phyloP scores from a whole-genome alignment of 2,888 invertebrate genomes.

The Cryptophagus acutangulus region DNA sequence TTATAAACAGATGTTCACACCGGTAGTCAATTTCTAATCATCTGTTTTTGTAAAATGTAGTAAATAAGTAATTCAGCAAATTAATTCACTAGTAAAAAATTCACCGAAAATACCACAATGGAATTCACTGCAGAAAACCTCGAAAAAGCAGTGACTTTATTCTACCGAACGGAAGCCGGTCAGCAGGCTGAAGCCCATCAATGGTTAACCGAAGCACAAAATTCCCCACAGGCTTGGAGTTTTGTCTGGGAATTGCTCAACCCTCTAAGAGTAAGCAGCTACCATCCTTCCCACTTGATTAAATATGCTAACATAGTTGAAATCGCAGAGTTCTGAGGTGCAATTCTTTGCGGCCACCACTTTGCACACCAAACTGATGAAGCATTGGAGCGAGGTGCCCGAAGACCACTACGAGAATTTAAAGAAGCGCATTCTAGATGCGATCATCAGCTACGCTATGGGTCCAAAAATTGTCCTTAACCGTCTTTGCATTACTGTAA shows the following conservation, averaged over 20 bases:
- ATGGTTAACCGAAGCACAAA: slow-evolving; percentile 81
- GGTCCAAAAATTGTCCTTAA: slow-evolving; percentile 84
- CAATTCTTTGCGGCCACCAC: slow-evolving; percentile 93
- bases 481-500: slow-evolving; percentile 82
- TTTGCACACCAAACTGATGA: slow-evolving; percentile 80
- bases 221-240: slow-evolving; percentile 85
- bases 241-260: slow-evolving; percentile 87
- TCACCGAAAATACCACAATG: no score
- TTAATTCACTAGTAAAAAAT: no score
- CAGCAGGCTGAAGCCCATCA: slow-evolving; percentile 76
- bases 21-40: no score
- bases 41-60: no score
- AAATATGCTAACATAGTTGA: not conserved
- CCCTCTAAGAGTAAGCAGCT: slow-evolving; percentile 64
- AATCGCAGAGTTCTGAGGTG: slow-evolving; percentile 72
- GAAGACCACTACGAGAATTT: slow-evolving; percentile 71
- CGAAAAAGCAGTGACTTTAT: slow-evolving; percentile 64
- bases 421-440: slow-evolving; percentile 71
- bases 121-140: slow-evolving; percentile 62
- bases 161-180: slow-evolving; percentile 57
- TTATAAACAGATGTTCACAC: no score
- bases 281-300: not conserved
- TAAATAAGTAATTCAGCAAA: no score
- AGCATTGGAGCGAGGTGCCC: slow-evolving; percentile 84
- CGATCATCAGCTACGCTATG: slow-evolving; percentile 68